Evolutionary conservation across 2,797 vertebrate species (phyloP), one percentile per base, ranked within the genome.

Genomic region (Melanotaenia boesemani): DNA sequence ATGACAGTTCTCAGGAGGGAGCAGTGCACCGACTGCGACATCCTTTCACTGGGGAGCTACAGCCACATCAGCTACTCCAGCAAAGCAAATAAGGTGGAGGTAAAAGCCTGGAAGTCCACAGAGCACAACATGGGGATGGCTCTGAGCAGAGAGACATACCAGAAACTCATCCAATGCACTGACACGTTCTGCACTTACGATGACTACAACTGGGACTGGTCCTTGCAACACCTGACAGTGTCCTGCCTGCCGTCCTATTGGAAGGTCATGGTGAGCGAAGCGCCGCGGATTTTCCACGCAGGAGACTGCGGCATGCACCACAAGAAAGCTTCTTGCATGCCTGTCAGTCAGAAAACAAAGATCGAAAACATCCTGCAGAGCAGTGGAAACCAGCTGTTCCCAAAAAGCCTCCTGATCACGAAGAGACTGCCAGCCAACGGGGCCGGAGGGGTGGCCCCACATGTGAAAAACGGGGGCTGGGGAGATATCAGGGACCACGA

Each of bases 141-240:
- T 75, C 93, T 99, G 77, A 93, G 86, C 52, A 93, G 97, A 65
- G 96, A 97, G 62, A 95, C 96, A 0, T 99, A 99, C 89, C 94
- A 95, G 89, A 96, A 96, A 79, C 95, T 99, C 70, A 91, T 97
- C 24, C 81, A 94, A 69, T 99, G 98, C 95, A 96, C 97, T 4
- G 96, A 98, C 28, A 93, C 95, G 64, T 99, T 99, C 95, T 99
- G 98, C 95, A 96, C 96, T 69, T 99, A 99, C 0, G 98, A 99
- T 22, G 98, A 99, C 84, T 99, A 99, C 92, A 99, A 99, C 94
- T 99, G 98, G 98, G 98, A 99, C 93, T 99, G 98, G 98, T 98
- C 97, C 54, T 91, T 99, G 85, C 98, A 99, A 55, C 95, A 98
- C 85, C 91, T 99, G 87, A 98, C 97, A 1, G 96, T 97, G 36